Evolutionary conservation across 1,140 invertebrate genomes (phyloP), one percentile per base, ranked within the genome.

Genomic region (Triops cancriformis): DNA sequence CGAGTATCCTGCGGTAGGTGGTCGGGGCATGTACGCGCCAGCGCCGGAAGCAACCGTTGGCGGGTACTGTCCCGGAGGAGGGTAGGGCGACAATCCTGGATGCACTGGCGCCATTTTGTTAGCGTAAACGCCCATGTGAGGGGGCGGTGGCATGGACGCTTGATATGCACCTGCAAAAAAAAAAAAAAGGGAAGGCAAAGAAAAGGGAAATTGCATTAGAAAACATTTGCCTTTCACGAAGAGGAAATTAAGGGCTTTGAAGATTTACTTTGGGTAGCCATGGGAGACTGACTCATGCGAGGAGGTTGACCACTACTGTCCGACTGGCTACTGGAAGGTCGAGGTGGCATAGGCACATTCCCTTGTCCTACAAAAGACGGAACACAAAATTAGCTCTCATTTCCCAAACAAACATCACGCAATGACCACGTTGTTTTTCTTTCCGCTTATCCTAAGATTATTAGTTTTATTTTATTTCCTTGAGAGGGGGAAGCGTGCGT

Each of bases 331-430:
- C 94, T 95, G 81, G 94, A 92, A 83, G 94, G 94, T 82, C 94
- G 89, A 82, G 93, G 93, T 84, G 93, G 93, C 92, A 94, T 94
- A 85, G 92, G 91, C 91, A 94, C 91, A 89, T 92, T 94, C 89
- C 91, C 92, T 85, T 93, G 93, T 83, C 92, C 93, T 94, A 85
- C n/a, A 79, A 73, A 80, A 82, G 26, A 27, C n/a, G 75, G 76
- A 79, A 78, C 31, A 73, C 26, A 73, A 76, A 41, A 74, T 74
- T 37, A 79, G 73, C 64, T 41, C 28, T 18, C 51, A 42, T n/a
- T 74, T n/a, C n/a, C n/a, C n/a, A 72, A 27, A 75, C 41, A 73
- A 64, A 18, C 23, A 64, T 64, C 14, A 64, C 51, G 14, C 51
- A 18, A 14, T 64, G 51, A 7, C 18, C 18, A 14, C 18, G 51